These are phyloP conservation scores for Thripadectes ignobilis DNA, from an alignment of 2,797 vertebrate species.

Conservation along the genomic window DNA sequence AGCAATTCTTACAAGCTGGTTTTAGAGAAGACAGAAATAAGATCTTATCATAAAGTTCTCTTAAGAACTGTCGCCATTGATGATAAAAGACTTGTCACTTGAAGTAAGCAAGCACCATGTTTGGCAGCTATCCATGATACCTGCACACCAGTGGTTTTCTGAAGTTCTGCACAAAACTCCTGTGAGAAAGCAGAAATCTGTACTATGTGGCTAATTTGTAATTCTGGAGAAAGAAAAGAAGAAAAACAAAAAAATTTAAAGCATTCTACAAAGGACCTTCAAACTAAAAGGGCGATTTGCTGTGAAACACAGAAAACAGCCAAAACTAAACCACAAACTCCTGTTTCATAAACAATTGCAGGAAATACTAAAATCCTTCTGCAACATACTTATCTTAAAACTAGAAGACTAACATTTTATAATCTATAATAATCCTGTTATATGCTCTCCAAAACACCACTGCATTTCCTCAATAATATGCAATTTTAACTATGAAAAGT, in stretches of 20 bases:
- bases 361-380: constrained; percentile 65
- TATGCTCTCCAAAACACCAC: constrained; percentile 13
- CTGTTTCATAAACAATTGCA: constrained; percentile 54
- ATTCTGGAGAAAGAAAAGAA: not conserved
- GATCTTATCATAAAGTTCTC: not conserved
- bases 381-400: constrained; percentile 58
- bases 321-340: constrained; percentile 52
- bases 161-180: not conserved
- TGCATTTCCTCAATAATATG: not conserved
- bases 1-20: not conserved
- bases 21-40: not conserved
- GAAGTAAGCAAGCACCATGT: not conserved
- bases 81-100: not conserved
- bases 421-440: constrained; percentile 43
- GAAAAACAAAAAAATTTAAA: not conserved
- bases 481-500: not conserved
- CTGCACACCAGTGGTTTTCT: not conserved
- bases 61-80: not conserved
- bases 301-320: constrained; percentile 23
- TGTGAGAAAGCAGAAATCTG: not conserved
- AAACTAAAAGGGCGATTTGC: constrained; percentile 25
- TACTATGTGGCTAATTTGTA: not conserved
- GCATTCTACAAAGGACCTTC: constrained; percentile 14
- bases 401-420: constrained; percentile 46
- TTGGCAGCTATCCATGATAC: not conserved